Evolutionary conservation across 2,888 invertebrate genomes (phyloP), one percentile per base, ranked within the genome.

Genomic region (Sialis lutaria): DNA sequence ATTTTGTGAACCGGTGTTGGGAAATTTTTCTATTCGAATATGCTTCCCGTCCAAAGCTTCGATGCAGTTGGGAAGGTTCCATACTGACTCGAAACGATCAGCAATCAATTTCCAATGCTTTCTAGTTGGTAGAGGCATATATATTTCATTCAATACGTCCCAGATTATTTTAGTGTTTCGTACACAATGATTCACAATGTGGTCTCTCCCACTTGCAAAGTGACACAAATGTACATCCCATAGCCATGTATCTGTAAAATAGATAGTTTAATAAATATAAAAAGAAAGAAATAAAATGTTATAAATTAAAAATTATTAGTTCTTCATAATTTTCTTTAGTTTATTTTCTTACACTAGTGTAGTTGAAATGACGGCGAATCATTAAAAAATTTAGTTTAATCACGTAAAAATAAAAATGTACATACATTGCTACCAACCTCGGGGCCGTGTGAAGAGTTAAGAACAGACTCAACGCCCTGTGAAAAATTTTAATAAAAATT

Each of bases 1-100:
- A 50, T 56, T 51, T 7, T 44, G n/a, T 22, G 53, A 55, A 40
- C 55, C 54, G 8, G 50, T 46, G 48, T 57, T n/a, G n/a, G n/a
- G n/a, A n/a, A n/a, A n/a, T 48, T 57, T 55, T 48, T 58, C 48
- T 41, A 58, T 58, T 40, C 54, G 42, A 10, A 57, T 49, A 48
- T 56, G 57, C 46, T 56, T 57, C 6, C 56, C 58, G 42, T 58
- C 56, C 9, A 55, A 32, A 9, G 55, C 53, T 42, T 55, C 55
- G 31, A 55, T 42, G 47, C 56, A 57, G 46, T 57, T 55, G 9
- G 55, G 54, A 32, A 58, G 31, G 48, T 58, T 55, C 56, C 57
- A 57, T 33, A 57, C 37, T 44, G 35, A 30, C 39, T 54, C 32
- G 50, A 56, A 59, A 46, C 55, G 50, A 31, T 54, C 43, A 39